Base-by-base conservation (phyloP, 2,113 vertebrate species). In the Vicugna pacos region DNA sequence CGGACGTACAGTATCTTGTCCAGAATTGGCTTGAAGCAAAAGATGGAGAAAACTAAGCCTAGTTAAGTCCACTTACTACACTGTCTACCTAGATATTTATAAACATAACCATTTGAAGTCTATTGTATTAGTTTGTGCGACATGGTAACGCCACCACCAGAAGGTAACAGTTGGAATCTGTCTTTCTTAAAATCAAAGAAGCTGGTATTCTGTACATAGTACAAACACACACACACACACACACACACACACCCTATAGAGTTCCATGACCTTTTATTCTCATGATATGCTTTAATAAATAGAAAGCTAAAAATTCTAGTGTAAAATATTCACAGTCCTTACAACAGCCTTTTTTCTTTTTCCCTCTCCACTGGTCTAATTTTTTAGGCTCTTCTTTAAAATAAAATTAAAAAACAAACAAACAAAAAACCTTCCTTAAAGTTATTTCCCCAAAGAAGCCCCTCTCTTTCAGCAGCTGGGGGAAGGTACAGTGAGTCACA, bases 221-320 rank as follows among this genome's bases (percentile, higher is more conserved):
- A 30, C 16, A 54, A n/a, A 50, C 20, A 69, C 46, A 38, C 16
- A 32, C 7, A 52, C 54, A 67, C 56, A 72, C n/a, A 80, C 38
- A 46, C 46, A 83, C 22, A 92, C 17, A 50, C 22, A 93, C 2
- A 54, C 12, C 5, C 79, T 12, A 85, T 1, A 89, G 0, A 70
- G 1, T 88, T 91, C 16, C n/a, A 5, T 70, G 35, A 81, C 13
- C 22, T 62, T 81, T 67, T 56, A 86, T 72, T 48, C 17, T 54
- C 8, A 26, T 52, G 22, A 8, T 77, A 64, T 24, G 6, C 22
- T 84, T 75, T 42, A 94, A 91, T 91, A 93, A 89, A 88, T 60
- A 86, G 20, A 75, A 94, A 91, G 9, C 19, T 91, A 72, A 92
- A 87, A 48, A 77, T 91, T 48, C 17, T n/a, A 96, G 54, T 35